Evolutionary conservation across 2,888 invertebrate species (phyloP).

Genomic region (Drosophila buzzatii): DNA sequence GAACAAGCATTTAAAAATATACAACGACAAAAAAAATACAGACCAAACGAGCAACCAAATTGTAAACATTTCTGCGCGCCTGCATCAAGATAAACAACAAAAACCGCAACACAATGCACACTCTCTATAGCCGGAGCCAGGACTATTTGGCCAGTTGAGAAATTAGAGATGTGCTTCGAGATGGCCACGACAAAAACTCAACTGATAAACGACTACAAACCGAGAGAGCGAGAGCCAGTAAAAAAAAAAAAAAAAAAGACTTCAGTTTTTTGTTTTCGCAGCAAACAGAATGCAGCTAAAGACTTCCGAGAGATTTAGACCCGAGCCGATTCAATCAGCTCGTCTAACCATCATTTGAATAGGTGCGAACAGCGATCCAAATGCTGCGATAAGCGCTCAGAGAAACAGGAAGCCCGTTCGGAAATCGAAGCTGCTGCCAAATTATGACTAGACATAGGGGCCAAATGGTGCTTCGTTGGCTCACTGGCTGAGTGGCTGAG

Average conservation of each 20-base stretch:
- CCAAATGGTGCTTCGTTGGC: neutral
- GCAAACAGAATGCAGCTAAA: constrained; percentile 46
- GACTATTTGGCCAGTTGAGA: constrained; percentile 80
- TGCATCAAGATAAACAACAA: constrained; percentile 74
- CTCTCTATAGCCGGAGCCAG: constrained; percentile 50
- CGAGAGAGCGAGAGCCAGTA: neutral
- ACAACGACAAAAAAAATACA: constrained; percentile 34
- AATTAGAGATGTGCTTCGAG: constrained; percentile 72
- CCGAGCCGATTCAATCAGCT: constrained; percentile 60
- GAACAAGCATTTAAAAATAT: constrained; percentile 20
- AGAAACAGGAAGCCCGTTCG: constrained; percentile 57
- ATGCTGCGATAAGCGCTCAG: constrained; percentile 52
- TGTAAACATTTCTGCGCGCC: constrained; percentile 79
- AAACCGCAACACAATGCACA: constrained; percentile 62
- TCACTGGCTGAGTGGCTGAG: neutral
- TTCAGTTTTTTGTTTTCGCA: constrained; percentile 47
- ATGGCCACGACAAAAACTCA: constrained; percentile 68
- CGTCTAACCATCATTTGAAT: constrained; percentile 69
- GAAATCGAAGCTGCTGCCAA: constrained; percentile 59
- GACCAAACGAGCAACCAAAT: constrained; percentile 59
- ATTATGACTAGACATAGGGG: constrained; percentile 74
- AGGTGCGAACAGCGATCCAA: constrained; percentile 75
- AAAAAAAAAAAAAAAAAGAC: constrained; percentile 35
- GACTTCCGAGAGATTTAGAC: constrained; percentile 60
- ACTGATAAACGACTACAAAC: constrained; percentile 56